Evolutionary conservation across 2,888 invertebrate species (phyloP).

Genomic region (Busseola fusca): DNA sequence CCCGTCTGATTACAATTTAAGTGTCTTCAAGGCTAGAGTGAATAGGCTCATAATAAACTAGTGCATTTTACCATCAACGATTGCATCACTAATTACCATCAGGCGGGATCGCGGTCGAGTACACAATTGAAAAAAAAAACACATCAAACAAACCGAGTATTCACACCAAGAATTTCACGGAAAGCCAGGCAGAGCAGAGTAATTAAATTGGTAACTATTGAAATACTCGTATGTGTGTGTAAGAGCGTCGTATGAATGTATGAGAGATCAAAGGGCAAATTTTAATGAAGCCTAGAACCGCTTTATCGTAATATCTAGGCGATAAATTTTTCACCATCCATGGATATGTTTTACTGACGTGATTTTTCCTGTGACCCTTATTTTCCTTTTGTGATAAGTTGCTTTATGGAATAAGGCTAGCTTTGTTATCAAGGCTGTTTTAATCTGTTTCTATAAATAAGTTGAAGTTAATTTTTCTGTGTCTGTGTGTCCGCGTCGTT

Average conservation of each 20-base stretch:
- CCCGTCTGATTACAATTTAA: no score
- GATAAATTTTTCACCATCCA: slow-evolving; percentile 32
- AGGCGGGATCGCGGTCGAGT: no score
- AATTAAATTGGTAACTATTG: slow-evolving; percentile 49
- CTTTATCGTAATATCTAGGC: slow-evolving; percentile 53
- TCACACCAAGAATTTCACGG: slow-evolving; percentile 9
- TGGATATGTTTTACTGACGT: not conserved
- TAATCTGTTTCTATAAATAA: not conserved
- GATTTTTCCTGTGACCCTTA: not conserved
- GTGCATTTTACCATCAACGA: no score
- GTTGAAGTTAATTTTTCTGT: not conserved
- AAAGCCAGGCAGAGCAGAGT: slow-evolving; percentile 1
- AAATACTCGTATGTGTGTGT: slow-evolving; percentile 25
- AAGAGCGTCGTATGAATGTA: slow-evolving; percentile 38
- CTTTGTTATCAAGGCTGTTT: not conserved
- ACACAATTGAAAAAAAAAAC: no score
- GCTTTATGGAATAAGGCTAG: not conserved
- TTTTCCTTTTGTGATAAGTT: not conserved
- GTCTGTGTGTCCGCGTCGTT: not conserved
- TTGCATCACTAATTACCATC: no score
- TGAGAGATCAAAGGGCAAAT: slow-evolving; percentile 70
- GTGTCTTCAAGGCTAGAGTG: no score
- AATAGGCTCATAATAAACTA: no score
- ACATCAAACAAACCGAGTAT: slow-evolving; percentile 13
- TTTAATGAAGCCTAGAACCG: slow-evolving; percentile 70